phyloP scores from a whole-genome alignment of 2,113 vertebrate genomes.

The Tringa solitaria region DNA sequence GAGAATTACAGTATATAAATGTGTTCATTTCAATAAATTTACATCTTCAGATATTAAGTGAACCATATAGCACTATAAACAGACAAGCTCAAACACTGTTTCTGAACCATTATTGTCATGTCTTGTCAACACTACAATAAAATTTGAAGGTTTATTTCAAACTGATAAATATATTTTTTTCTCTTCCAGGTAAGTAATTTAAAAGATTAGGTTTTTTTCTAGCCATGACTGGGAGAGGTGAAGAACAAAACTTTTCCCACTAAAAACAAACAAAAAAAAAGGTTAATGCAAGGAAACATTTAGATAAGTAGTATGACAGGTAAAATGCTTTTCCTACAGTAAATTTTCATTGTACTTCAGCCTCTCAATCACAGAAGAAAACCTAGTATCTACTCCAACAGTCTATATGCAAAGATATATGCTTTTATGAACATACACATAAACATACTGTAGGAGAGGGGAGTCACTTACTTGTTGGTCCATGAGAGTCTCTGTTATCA shows the following conservation, averaged over 20 bases:
- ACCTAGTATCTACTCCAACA: not conserved
- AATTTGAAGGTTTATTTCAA: not conserved
- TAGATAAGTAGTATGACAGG: not conserved
- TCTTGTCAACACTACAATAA: not conserved
- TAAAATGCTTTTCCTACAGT: not conserved
- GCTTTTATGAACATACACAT: not conserved
- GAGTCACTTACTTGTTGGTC: conserved; percentile 82
- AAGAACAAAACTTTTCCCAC: not conserved
- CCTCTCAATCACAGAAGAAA: not conserved
- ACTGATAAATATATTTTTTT: not conserved
- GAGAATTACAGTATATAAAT: not conserved
- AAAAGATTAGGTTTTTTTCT: not conserved
- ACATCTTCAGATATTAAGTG: not conserved
- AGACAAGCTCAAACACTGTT: not conserved
- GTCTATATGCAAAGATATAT: not conserved
- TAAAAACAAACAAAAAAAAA: not conserved
- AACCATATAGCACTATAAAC: not conserved
- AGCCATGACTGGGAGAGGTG: not conserved
- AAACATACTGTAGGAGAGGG: conserved; percentile 27
- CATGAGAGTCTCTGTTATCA: conserved; percentile 83
- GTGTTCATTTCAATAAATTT: not conserved
- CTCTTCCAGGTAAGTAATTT: not conserved
- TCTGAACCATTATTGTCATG: not conserved
- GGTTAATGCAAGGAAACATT: not conserved
- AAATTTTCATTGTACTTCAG: not conserved